Conservation (phyloP, 2,113 vertebrate species). For the Lonchura striata region DNA sequence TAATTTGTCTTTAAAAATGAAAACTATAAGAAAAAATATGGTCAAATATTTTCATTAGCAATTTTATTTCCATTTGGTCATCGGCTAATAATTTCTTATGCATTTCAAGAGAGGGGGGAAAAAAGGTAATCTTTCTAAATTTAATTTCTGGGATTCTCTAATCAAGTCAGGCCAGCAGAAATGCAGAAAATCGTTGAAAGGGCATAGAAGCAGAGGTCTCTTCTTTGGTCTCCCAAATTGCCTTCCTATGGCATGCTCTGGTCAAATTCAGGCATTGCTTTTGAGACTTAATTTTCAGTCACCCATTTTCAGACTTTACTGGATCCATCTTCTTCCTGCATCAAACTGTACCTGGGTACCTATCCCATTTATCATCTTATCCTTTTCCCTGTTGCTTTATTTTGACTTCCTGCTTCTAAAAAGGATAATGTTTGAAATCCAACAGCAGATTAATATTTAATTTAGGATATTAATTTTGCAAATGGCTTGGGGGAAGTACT, state of each 20-base stretch:
- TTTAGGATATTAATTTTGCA: background rate
- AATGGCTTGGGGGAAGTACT: background rate
- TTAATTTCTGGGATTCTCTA: background rate
- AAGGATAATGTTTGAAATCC: background rate
- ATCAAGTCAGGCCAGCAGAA: background rate
- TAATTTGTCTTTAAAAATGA: background rate
- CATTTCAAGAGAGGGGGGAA: background rate
- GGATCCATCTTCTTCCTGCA: background rate
- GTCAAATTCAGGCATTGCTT: rapidly evolving
- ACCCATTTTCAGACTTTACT: background rate
- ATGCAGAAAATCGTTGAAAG: background rate
- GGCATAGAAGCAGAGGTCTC: background rate
- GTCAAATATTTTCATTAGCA: background rate
- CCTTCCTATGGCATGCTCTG: background rate
- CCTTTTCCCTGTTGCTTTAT: background rate
- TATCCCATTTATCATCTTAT: background rate
- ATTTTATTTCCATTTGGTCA: background rate
- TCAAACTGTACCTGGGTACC: background rate
- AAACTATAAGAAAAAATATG: background rate
- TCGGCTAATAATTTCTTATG: background rate
- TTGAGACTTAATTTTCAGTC: background rate
- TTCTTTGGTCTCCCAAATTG: background rate
- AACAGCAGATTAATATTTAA: background rate
- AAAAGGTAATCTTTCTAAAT: background rate
- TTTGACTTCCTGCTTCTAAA: background rate